Base-by-base conservation (phyloP, 2,113 vertebrate genomes). In the Tor tambroides region DNA sequence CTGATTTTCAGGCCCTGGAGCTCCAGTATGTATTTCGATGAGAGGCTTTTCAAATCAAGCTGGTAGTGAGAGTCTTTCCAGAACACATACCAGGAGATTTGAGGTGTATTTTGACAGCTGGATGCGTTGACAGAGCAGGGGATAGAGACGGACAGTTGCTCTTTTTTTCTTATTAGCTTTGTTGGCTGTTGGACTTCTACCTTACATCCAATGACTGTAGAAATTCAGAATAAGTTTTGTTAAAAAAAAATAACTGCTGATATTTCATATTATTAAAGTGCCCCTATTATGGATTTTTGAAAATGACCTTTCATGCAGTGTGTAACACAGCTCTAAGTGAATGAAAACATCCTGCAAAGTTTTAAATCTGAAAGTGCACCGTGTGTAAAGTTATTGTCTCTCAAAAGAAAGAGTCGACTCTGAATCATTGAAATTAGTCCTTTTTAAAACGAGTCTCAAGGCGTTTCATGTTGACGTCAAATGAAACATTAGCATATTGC, bases 31-130 rank as follows among this genome's bases (percentile, higher is more conserved):
- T 89, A 87, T 41, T 84, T 90, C n/a, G 0, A 3, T 17, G 41
- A 11, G 9, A 46, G 72, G 10, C 1, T 67, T 0, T 11, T 12
- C 17, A 43, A 23, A 43, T 80, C n/a, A 26, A 90, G 59, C 46
- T 81, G 75, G 19, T 51, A 14, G 84, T 86, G 84, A 10, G 9
- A 54, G 69, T 74, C 12, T 54, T 32, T 81, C 51, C 1, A 32
- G 63, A 87, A 87, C 71, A 88, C 71, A 67, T 83, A 87, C 89
- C 89, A 90, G 14, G 19, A 67, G 59, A 85, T 23, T 0, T 23
- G 8, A 10, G 0, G 10, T 30, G 6, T 4, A 8, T 3, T 6
- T 8, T 0, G 1, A 49, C 87, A 85, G 26, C 14, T 1, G 46
- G 85, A 80, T 6, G 2, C 8, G 9, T 12, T 88, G 54, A 80